These are phyloP conservation scores for Theretra japonica DNA, from an alignment of 2,888 invertebrate species.

Conservation along the genomic window DNA sequence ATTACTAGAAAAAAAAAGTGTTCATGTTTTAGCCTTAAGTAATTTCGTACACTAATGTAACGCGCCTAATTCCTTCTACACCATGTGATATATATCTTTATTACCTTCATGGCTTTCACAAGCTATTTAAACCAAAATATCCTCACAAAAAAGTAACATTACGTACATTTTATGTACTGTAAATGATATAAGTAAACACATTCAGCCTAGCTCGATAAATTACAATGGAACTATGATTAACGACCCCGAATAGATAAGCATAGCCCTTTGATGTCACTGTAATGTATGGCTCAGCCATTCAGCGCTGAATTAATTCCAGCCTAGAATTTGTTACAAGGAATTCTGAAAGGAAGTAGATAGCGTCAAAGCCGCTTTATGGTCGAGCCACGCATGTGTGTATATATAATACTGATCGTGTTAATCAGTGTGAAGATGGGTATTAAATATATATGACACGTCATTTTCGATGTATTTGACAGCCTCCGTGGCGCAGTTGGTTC, in stretches of 20 bases:
- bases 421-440: too few species aligned
- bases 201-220: constrained; percentile 26
- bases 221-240: constrained; percentile 26
- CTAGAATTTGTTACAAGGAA: constrained; percentile 24
- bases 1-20: too few species aligned
- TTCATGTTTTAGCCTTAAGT: too few species aligned
- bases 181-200: constrained; percentile 8
- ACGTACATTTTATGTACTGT: constrained; percentile 15
- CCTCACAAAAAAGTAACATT: constrained; percentile 10
- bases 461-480: too few species aligned
- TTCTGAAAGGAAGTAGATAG: constrained; percentile 21
- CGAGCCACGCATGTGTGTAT: not conserved
- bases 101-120: too few species aligned
- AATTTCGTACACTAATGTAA: too few species aligned
- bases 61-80: too few species aligned
- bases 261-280: constrained; percentile 26
- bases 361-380: constrained; percentile 17
- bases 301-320: constrained; percentile 22
- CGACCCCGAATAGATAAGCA: constrained; percentile 21
- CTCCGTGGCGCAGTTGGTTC: too few species aligned
- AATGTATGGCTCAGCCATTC: constrained; percentile 24
- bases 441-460: too few species aligned
- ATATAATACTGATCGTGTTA: not conserved
- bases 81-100: too few species aligned
- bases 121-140: too few species aligned